Evolutionary conservation across 2,888 invertebrate species (phyloP).

Genomic region (Heliconius aoede): DNA sequence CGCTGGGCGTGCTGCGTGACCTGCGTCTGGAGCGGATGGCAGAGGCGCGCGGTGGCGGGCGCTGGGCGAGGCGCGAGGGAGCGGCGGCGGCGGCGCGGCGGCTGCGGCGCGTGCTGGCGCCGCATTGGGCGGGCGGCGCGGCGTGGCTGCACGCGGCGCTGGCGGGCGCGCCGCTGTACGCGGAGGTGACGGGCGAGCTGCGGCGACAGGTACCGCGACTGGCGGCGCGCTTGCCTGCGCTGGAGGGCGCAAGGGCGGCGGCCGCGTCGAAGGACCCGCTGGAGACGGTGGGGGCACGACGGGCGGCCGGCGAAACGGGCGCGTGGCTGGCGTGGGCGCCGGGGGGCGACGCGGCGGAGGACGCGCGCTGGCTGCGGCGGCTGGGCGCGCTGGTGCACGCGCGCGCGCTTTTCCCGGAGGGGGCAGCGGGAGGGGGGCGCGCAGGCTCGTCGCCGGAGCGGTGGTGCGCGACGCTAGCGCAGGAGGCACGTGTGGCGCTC

Average conservation of each 20-base stretch:
- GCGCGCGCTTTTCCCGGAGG: conserved; percentile 51
- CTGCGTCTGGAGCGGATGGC: conserved; percentile 56
- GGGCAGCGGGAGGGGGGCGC: conserved; percentile 59
- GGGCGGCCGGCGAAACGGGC: conserved; percentile 42
- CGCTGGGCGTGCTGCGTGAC: conserved; percentile 60
- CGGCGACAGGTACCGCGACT: conserved; percentile 59
- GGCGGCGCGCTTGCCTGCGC: conserved; percentile 50
- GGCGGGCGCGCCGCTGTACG: conserved; percentile 53
- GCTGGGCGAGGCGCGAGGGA: conserved; percentile 43
- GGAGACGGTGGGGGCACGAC: conserved; percentile 32
- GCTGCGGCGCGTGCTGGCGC: conserved; percentile 59
- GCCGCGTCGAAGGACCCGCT: conserved; percentile 42
- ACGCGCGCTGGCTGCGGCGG: conserved; percentile 53
- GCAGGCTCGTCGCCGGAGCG: conserved; percentile 50
- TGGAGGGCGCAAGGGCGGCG: conserved; percentile 34
- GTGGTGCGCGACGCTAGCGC: conserved; percentile 61
- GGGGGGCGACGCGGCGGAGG: conserved; percentile 48
- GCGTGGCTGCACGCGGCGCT: conserved; percentile 66
- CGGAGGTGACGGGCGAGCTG: conserved; percentile 57
- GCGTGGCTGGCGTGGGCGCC: conserved; percentile 54
- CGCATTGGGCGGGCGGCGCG: conserved; percentile 55
- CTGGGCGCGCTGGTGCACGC: conserved; percentile 58
- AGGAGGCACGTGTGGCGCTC: conserved; percentile 59
- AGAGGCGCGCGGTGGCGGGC: conserved; percentile 31
- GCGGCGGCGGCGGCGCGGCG: conserved; percentile 56